Base-by-base conservation (phyloP, 2,888 invertebrate species). In the Aspidiotus destructor region DNA sequence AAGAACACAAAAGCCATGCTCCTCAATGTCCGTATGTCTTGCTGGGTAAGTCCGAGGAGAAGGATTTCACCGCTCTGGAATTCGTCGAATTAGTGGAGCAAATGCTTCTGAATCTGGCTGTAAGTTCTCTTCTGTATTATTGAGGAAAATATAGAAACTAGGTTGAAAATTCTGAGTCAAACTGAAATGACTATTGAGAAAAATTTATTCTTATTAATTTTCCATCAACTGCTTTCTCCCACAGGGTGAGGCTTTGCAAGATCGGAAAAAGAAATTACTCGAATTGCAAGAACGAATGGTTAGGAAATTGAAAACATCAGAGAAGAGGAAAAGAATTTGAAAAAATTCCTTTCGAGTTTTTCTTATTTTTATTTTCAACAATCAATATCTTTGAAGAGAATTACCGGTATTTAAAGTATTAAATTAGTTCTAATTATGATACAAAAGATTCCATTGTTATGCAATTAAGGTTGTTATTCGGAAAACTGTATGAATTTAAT, bases 1-100 rank as follows among this genome's bases (percentile, higher is more conserved):
- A 58, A 28, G 67, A 67, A 15, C 67, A 67, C 52, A 58, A 67
- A 48, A 58, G 60, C 16, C 67, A 67, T 28, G 67, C 67, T 9
- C 16, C 67, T 3, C 42, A 67, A 9, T 67, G 67, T 60, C 58
- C 48, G 9, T 67, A 60, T 11, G 16, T 67, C 2, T 60, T 40
- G 13, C n/a, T 67, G 7, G 58, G 58, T 15, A 67, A 67, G 13
- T 11, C 10, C 40, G 60, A 60, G 41, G 67, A 67, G 44, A 55
- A 57, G 10, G 60, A 67, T n/a, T 58, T 60, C 9, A 67, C 67
- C n/a, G 8, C 60, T 3, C 2, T 41, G n/a, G 60, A 67, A 15
- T 48, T 48, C 10, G 28, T 67, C 11, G 8, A 7, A n/a, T 52
- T 67, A 52, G 44, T 44, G 1, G 67, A 67, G 52, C 42, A 58